phyloP scores from a whole-genome alignment of 1,140 invertebrate species.

The Nixonia krombeini region DNA sequence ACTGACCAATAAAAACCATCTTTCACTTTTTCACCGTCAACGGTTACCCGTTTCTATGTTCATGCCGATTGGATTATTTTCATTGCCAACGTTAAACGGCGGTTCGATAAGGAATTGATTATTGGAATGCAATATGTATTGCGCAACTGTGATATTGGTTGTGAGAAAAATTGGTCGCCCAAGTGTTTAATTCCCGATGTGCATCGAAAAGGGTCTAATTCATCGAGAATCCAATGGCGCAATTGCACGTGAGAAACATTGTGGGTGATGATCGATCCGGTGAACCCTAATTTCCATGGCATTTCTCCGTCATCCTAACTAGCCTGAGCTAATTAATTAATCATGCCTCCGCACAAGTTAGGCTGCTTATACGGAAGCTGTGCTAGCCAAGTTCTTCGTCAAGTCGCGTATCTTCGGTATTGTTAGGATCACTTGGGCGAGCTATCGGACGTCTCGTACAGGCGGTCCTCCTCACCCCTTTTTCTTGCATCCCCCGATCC shows the following conservation, averaged over 20 bases:
- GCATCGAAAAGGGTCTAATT: too few relatives aligned
- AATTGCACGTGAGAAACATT: constrained; percentile 41
- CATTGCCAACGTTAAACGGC: too few relatives aligned
- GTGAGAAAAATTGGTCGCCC: too few relatives aligned
- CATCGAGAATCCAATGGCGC: not conserved
- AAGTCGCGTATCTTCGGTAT: constrained; percentile 70
- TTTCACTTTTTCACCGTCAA: too few relatives aligned
- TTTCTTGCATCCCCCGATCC: constrained; percentile 43
- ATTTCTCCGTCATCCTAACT: constrained; percentile 58
- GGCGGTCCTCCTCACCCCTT: constrained; percentile 54
- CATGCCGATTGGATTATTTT: too few relatives aligned
- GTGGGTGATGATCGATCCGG: constrained; percentile 50
- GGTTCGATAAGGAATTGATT: too few relatives aligned
- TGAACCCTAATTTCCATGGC: constrained; percentile 47
- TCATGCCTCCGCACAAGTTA: constrained; percentile 66
- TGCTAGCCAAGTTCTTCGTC: constrained; percentile 64
- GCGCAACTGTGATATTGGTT: too few relatives aligned
- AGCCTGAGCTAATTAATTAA: constrained; percentile 71
- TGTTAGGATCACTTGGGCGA: constrained; percentile 62
- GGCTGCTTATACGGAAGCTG: constrained; percentile 69
- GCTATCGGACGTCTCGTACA: constrained; percentile 70
- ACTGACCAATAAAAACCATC: constrained; percentile 11
- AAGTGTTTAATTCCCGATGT: too few relatives aligned
- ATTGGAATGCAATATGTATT: too few relatives aligned
- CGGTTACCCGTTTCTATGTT: not conserved